Evolutionary conservation across 2,113 vertebrate genomes (phyloP).

Genomic region (Sturnus vulgaris): DNA sequence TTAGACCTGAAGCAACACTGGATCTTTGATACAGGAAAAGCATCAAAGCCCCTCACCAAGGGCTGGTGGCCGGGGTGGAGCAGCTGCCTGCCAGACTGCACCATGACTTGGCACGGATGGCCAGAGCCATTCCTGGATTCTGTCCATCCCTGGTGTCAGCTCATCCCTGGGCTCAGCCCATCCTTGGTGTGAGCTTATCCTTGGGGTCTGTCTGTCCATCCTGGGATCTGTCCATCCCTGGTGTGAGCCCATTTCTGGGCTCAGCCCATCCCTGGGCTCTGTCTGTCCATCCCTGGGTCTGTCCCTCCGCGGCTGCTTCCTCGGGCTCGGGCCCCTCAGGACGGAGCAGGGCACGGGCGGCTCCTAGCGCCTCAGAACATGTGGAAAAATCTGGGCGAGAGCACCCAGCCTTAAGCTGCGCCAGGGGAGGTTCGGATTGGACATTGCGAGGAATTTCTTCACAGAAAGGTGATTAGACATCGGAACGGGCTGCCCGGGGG

Average conservation of each 20-base stretch:
- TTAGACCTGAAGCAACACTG: rapidly evolving
- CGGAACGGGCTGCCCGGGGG: not conserved
- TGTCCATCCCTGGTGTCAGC: rapidly evolving
- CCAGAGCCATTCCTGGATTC: not conserved
- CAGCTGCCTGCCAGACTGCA: no score
- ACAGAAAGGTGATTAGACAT: not conserved
- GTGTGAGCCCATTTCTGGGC: no score
- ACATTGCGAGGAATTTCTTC: not conserved
- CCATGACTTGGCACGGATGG: rapidly evolving
- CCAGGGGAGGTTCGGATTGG: not conserved
- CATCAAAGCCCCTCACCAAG: rapidly evolving
- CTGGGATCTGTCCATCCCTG: no score
- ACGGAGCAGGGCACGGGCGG: not conserved
- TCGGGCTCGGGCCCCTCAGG: not conserved
- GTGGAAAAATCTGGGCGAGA: no score
- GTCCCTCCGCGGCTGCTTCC: not conserved
- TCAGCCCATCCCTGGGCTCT: no score
- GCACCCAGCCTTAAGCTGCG: no score
- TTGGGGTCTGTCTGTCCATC: no score
- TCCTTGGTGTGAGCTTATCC: no score
- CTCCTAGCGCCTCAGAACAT: not conserved
- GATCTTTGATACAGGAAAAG: rapidly evolving
- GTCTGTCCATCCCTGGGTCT: no score
- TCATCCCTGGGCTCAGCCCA: no score
- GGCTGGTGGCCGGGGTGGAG: rapidly evolving